A percentile compares a stretch with the other conserved stretches of the same genome.
Evolutionary conservation across 1,140 invertebrate genomes (phyloP).

Genomic region (Caerostris extrusa): DNA sequence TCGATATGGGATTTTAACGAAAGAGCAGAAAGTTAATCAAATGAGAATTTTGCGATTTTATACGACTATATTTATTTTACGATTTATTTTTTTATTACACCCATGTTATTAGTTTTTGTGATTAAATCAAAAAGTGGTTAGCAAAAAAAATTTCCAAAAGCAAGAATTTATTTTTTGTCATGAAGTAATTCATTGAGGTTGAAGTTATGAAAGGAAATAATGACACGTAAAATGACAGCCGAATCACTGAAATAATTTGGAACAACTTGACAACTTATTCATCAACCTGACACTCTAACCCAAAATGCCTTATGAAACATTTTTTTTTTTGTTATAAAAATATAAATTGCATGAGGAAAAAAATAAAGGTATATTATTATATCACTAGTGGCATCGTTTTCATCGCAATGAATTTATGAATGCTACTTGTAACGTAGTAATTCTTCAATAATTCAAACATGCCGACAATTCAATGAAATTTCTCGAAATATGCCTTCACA

Average conservation of each 20-base stretch:
- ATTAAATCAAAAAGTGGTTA: no score
- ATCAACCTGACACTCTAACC: conserved; percentile 16
- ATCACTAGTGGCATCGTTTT: neutral
- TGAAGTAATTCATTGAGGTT: neutral
- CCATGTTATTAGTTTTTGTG: no score
- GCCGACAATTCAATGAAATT: neutral
- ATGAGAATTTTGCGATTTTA: conserved; percentile 16
- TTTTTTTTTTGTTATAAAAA: neutral
- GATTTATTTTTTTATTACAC: no score
- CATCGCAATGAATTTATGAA: neutral
- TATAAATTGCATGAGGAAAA: neutral
- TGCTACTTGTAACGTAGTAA: neutral
- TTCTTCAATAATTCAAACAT: neutral
- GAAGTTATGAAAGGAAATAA: neutral
- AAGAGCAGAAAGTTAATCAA: neutral
- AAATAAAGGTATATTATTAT: neutral
- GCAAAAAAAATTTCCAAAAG: no score
- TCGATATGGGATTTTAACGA: conserved; percentile 22
- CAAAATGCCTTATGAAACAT: neutral
- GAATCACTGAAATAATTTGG: neutral
- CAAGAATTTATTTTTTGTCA: no score
- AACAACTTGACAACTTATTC: neutral
- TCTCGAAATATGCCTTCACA: no score
- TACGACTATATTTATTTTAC: no score
- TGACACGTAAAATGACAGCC: neutral